Conservation (phyloP, 2,113 vertebrate species). For the Oreochromis niloticus region DNA sequence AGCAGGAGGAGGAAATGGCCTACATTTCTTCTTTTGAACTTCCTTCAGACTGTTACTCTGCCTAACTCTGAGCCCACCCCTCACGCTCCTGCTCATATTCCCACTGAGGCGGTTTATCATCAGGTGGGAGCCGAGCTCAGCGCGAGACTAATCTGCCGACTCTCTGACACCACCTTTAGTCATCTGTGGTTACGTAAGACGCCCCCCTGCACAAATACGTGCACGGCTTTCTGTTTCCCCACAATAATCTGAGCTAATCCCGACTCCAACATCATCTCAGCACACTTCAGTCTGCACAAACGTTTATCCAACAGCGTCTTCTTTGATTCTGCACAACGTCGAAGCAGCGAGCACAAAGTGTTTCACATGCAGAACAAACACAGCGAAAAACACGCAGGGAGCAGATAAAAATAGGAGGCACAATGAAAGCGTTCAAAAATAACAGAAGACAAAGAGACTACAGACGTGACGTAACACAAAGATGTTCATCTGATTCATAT, state of each 20-base stretch:
- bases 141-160: neutral
- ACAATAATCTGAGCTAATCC: neutral
- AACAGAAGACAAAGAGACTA: neutral
- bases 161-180: neutral
- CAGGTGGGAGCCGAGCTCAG: neutral
- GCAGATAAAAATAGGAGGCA: conserved; percentile 24
- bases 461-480: neutral
- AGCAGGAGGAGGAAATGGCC: neutral
- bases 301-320: fast-evolving
- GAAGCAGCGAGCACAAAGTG: neutral
- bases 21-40: neutral
- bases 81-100: fast-evolving
- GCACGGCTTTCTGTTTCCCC: neutral
- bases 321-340: neutral
- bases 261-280: neutral
- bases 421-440: conserved; percentile 7
- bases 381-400: neutral
- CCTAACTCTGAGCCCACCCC: neutral
- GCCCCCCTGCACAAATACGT: neutral
- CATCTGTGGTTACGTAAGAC: neutral
- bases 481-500: neutral
- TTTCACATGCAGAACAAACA: neutral
- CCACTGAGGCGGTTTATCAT: neutral
- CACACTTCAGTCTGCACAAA: neutral
- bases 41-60: neutral